Percentiles rank a stretch among this genome's conserved stretches.
These are phyloP conservation scores for Theretra japonica DNA, from an alignment of 2,888 invertebrate genomes.

Conservation along the genomic window DNA sequence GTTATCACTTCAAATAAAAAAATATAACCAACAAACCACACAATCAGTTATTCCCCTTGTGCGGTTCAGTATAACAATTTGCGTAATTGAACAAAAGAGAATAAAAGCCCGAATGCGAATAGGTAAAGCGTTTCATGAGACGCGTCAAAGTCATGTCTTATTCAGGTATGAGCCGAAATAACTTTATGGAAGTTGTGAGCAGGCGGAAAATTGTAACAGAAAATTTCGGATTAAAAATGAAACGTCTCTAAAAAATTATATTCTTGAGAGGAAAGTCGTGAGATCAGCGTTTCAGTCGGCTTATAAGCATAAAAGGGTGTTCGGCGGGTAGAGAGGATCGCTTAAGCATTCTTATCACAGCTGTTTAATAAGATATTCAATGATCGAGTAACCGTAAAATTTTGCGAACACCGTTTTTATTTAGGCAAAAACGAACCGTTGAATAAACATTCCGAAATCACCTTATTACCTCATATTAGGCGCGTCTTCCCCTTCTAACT, in stretches of 20 bases:
- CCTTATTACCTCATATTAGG: not conserved
- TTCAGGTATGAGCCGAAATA: slow-evolving; percentile 41
- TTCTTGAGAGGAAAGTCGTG: slow-evolving; percentile 41
- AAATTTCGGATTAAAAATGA: slow-evolving; percentile 47
- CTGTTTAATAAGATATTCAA: slow-evolving; percentile 65
- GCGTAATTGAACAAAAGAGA: slow-evolving; percentile 55
- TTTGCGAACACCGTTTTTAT: slow-evolving; percentile 37
- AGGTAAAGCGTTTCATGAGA: slow-evolving; percentile 42
- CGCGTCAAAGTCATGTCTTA: slow-evolving; percentile 48
- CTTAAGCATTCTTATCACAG: slow-evolving; percentile 64
- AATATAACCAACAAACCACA: not conserved
- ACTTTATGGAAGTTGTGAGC: slow-evolving; percentile 35
- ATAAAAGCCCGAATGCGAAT: slow-evolving; percentile 49
- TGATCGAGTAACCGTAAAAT: slow-evolving; percentile 50
- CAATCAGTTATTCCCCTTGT: slow-evolving; percentile 35
- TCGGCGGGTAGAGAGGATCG: slow-evolving; percentile 47
- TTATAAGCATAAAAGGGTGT: slow-evolving; percentile 61
- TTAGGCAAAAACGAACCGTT: not conserved
- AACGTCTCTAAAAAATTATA: slow-evolving; percentile 44
- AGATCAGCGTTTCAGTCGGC: slow-evolving; percentile 57
- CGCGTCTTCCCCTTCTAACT: not conserved
- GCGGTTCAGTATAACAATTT: slow-evolving; percentile 50
- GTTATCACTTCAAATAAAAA: not conserved
- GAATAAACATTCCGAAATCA: not conserved
- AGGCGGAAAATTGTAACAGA: slow-evolving; percentile 41